Evolutionary conservation across 2,113 vertebrate genomes (phyloP).

Genomic region (Narcine bancroftii): DNA sequence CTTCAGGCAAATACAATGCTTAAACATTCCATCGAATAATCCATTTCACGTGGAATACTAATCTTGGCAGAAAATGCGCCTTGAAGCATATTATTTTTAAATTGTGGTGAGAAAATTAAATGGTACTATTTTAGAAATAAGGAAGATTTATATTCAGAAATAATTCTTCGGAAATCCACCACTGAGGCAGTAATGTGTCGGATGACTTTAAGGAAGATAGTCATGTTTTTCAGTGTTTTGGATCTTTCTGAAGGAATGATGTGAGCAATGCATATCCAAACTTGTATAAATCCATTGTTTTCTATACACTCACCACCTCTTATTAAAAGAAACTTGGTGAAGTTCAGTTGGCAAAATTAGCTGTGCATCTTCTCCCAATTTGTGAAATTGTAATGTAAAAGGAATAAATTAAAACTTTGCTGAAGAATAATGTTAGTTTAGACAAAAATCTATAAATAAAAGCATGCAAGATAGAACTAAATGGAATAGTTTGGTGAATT

Average conservation of each 20-base stretch:
- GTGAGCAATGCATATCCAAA: neutral
- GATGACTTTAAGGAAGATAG: neutral
- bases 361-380: neutral
- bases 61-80: neutral
- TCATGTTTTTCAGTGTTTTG: neutral
- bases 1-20: neutral
- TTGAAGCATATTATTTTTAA: neutral
- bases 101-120: neutral
- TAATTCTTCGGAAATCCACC: neutral
- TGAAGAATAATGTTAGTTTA: neutral
- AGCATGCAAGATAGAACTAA: neutral
- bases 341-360: neutral
- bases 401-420: neutral
- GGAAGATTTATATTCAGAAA: neutral
- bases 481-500: neutral
- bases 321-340: neutral
- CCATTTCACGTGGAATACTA: neutral
- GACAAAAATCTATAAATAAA: neutral
- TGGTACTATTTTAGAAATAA: neutral
- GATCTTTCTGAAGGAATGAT: neutral
- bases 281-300: neutral
- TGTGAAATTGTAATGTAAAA: too few relatives aligned
- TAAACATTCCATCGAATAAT: neutral
- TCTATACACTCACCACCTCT: neutral
- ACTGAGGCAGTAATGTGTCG: neutral